phyloP scores from a whole-genome alignment of 2,888 invertebrate genomes.

The Mesoligia furuncula region DNA sequence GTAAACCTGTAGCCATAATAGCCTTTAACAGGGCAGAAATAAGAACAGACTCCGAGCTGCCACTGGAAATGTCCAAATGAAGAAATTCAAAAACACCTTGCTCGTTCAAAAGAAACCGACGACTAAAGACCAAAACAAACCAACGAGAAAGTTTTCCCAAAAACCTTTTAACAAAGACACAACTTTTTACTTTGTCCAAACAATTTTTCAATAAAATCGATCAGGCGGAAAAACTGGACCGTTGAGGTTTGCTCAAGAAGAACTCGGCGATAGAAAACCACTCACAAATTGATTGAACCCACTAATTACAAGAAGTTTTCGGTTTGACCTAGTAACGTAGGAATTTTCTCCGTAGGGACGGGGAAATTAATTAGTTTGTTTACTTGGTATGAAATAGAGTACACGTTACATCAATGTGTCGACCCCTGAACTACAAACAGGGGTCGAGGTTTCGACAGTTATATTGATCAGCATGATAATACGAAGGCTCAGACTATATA shows the following conservation, averaged over 20 bases:
- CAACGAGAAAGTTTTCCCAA: not conserved
- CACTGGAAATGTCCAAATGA: not conserved
- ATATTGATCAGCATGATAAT: not conserved
- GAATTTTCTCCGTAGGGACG: slow-evolving; percentile 16
- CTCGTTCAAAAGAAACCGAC: not conserved
- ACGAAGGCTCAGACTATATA: not conserved
- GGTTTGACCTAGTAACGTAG: slow-evolving; percentile 34
- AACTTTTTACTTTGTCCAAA: slow-evolving; percentile 35
- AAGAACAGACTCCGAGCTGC: not conserved
- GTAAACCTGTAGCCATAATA: not conserved
- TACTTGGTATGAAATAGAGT: slow-evolving; percentile 10
- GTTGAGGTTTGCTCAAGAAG: slow-evolving; percentile 71
- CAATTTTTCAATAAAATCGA: slow-evolving; percentile 70
- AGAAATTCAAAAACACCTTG: not conserved
- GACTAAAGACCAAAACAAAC: not conserved
- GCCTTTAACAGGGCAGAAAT: not conserved
- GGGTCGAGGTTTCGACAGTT: not conserved
- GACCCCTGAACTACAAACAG: not conserved
- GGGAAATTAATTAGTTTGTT: slow-evolving; percentile 41
- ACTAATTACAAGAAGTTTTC: slow-evolving; percentile 68
- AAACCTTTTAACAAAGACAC: slow-evolving; percentile 56
- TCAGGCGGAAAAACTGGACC: slow-evolving; percentile 71
- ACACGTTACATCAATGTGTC: not conserved
- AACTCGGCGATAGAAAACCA: slow-evolving; percentile 71
- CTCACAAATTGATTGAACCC: slow-evolving; percentile 72